phyloP scores from a whole-genome alignment of 92 coral and sea anemone species.

The Palythoa grandiflora region DNA sequence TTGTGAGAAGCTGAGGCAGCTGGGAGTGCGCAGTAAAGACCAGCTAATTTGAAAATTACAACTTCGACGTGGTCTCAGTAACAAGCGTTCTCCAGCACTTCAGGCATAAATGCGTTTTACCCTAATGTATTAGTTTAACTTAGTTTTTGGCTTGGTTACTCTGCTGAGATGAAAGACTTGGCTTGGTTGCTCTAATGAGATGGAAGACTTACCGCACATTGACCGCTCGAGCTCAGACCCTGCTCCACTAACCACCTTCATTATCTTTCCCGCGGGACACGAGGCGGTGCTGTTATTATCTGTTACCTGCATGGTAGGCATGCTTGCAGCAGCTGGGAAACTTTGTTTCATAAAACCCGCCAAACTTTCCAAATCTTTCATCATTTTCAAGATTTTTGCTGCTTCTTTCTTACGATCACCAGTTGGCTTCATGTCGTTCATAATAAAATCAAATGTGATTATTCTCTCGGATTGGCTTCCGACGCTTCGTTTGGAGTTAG shows the following conservation, averaged over 20 bases:
- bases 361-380: conserved; percentile 71
- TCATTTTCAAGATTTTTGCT: conserved; percentile 72
- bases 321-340: conserved; percentile 73
- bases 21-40: no score
- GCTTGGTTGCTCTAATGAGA: no score
- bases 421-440: conserved; percentile 69
- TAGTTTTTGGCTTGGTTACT: no score
- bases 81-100: no score
- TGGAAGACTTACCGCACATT: conserved; percentile 76
- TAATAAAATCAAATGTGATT: conserved; percentile 87
- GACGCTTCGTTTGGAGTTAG: conserved; percentile 67
- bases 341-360: conserved; percentile 59
- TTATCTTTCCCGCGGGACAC: conserved; percentile 79
- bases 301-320: conserved; percentile 72
- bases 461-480: conserved; percentile 63
- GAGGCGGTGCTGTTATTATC: conserved; percentile 67
- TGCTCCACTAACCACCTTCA: conserved; percentile 65
- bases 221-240: conserved; percentile 85
- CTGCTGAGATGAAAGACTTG: no score
- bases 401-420: conserved; percentile 74
- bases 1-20: no score
- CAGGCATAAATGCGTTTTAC: no score
- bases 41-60: no score
- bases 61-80: no score
- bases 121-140: no score